phyloP scores from a whole-genome alignment of 2,113 vertebrate genomes.

The Cheilinus undulatus region DNA sequence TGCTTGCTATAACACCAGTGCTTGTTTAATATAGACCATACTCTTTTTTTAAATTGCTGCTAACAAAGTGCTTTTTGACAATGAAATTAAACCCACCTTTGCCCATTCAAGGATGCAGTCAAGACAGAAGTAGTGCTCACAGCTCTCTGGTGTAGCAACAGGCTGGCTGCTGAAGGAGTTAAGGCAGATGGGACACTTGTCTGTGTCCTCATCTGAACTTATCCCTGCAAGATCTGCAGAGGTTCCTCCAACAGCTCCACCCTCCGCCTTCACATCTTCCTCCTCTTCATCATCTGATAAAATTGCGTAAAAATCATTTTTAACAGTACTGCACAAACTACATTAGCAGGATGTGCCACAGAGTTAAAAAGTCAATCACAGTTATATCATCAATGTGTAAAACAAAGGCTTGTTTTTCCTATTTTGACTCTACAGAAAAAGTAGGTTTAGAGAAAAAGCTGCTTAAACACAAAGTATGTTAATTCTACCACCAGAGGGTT shows the following conservation, averaged over 20 bases:
- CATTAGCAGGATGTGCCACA: not conserved
- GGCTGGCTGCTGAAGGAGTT: slow-evolving; percentile 91
- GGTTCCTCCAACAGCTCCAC: slow-evolving; percentile 58
- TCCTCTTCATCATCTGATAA: slow-evolving; percentile 63
- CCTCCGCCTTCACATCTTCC: slow-evolving; percentile 66
- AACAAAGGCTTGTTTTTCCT: too few relatives aligned
- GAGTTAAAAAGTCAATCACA: not conserved
- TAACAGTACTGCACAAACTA: not conserved
- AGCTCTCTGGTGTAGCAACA: slow-evolving; percentile 94
- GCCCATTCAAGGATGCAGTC: slow-evolving; percentile 97
- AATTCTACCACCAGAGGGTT: too few relatives aligned
- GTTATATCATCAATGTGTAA: not conserved
- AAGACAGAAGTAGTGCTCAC: slow-evolving; percentile 95
- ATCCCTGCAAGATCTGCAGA: slow-evolving; percentile 40
- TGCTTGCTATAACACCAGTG: too few relatives aligned
- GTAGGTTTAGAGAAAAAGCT: too few relatives aligned
- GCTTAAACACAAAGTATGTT: too few relatives aligned
- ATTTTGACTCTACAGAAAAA: too few relatives aligned
- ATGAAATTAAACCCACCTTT: slow-evolving; percentile 84
- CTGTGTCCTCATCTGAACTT: slow-evolving; percentile 91
- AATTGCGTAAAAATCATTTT: not conserved
- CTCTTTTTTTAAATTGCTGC: too few relatives aligned
- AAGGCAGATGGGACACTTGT: slow-evolving; percentile 96
- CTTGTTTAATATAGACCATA: not conserved
- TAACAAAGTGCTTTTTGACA: not conserved